A percentile compares a stretch with the other conserved stretches of the same genome.
Conservation (phyloP, 2,797 vertebrate species). For the Cyprinella venusta region DNA sequence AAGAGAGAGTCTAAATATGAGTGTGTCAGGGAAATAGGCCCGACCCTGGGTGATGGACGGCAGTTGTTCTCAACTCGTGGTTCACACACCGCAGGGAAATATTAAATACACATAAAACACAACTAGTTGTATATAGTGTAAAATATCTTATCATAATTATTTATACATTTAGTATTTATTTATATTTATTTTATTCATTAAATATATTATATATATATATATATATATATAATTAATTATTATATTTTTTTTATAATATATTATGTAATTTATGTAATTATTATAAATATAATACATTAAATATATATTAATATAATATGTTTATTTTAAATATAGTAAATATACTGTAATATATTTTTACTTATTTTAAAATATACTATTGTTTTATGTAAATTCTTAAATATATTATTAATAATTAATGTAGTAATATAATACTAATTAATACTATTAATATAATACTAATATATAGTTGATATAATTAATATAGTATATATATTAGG, state of each 20-base stretch:
- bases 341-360: no score
- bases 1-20: slow-evolving; percentile 45
- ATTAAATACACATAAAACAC: background rate
- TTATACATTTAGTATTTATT: no score
- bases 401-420: background rate
- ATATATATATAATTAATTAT: no score
- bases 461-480: no score
- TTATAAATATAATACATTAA: background rate
- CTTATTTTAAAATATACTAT: background rate
- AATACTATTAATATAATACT: no score
- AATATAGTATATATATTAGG: no score
- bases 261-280: no score
- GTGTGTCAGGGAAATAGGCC: slow-evolving; percentile 33
- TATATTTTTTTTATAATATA: background rate
- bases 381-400: background rate
- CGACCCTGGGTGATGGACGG: slow-evolving; percentile 17
- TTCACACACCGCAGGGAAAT: background rate
- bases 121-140: no score
- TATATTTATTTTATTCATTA: background rate
- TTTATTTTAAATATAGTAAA: background rate
- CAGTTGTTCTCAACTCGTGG: background rate
- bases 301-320: background rate
- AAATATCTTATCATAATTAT: no score
- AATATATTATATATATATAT: background rate
- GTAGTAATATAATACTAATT: no score